phyloP scores from a whole-genome alignment of 2,888 invertebrate species.

The Phyllotreta cruciferae region DNA sequence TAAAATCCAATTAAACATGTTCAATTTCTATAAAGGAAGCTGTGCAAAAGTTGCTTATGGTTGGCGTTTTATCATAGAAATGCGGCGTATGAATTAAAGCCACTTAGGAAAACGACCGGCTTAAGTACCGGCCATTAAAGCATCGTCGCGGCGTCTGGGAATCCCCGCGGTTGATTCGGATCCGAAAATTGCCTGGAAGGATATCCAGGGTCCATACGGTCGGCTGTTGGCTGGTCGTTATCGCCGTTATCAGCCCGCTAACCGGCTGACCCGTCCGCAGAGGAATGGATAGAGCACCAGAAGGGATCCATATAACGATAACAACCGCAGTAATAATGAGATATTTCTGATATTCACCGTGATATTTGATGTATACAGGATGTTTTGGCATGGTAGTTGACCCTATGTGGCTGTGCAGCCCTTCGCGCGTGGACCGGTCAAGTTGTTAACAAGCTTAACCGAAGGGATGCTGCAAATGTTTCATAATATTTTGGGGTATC shows the following conservation, averaged over 20 bases:
- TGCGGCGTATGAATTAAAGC: background rate
- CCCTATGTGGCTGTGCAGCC: no score
- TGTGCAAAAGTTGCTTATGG: no score
- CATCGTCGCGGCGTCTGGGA: slow-evolving; percentile 9
- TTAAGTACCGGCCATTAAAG: slow-evolving; percentile 15
- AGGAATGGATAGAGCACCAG: slow-evolving; percentile 47
- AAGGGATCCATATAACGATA: slow-evolving; percentile 34
- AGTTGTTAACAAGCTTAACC: slow-evolving; percentile 41
- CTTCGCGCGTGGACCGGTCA: slow-evolving; percentile 36
- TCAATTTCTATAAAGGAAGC: no score
- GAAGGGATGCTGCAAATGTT: slow-evolving; percentile 41
- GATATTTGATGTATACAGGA: no score
- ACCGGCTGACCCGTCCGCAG: slow-evolving; percentile 58
- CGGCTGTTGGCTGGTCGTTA: slow-evolving; percentile 54
- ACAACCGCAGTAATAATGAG: slow-evolving; percentile 33
- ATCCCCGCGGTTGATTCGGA: slow-evolving; percentile 17
- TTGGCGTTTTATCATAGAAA: background rate
- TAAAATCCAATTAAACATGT: no score
- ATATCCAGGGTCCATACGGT: slow-evolving; percentile 35
- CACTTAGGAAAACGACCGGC: background rate
- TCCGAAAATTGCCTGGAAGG: slow-evolving; percentile 5
- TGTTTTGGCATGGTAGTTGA: slow-evolving; percentile 18
- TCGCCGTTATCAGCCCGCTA: slow-evolving; percentile 59
- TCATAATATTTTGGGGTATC: slow-evolving; percentile 31
- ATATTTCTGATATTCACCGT: no score